These are phyloP conservation scores for Narcine bancroftii DNA, from an alignment of 2,113 vertebrate genomes.

Conservation along the genomic window DNA sequence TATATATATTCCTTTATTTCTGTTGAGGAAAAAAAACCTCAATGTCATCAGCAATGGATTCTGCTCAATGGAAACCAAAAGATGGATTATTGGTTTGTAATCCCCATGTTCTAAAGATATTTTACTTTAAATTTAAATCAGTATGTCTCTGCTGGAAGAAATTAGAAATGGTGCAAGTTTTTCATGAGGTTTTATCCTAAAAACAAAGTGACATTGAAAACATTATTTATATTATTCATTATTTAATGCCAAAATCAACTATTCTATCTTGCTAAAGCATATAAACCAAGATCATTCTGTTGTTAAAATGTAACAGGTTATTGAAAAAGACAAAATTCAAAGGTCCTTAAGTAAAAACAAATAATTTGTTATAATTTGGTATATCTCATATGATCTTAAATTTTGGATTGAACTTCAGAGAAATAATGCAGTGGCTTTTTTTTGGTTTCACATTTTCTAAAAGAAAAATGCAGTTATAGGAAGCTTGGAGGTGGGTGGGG, in stretches of 20 bases:
- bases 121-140: background rate
- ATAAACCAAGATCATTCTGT: too few species aligned
- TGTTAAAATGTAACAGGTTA: too few species aligned
- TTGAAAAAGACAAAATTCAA: too few species aligned
- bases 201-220: background rate
- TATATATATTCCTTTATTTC: background rate
- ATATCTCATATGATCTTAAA: background rate
- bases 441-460: too few species aligned
- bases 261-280: background rate
- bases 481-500: background rate
- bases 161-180: background rate
- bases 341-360: too few species aligned
- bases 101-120: background rate
- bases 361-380: too few species aligned
- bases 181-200: background rate
- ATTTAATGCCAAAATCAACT: background rate
- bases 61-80: background rate
- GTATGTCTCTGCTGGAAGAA: background rate
- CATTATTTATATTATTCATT: background rate
- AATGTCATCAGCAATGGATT: background rate
- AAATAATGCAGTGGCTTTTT: background rate
- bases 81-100: background rate
- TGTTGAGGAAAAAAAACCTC: background rate
- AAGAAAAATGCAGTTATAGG: background rate
- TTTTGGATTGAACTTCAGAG: too few species aligned